These are phyloP conservation scores for Indicator maculatus DNA, from an alignment of 2,113 vertebrate species.

Conservation along the genomic window DNA sequence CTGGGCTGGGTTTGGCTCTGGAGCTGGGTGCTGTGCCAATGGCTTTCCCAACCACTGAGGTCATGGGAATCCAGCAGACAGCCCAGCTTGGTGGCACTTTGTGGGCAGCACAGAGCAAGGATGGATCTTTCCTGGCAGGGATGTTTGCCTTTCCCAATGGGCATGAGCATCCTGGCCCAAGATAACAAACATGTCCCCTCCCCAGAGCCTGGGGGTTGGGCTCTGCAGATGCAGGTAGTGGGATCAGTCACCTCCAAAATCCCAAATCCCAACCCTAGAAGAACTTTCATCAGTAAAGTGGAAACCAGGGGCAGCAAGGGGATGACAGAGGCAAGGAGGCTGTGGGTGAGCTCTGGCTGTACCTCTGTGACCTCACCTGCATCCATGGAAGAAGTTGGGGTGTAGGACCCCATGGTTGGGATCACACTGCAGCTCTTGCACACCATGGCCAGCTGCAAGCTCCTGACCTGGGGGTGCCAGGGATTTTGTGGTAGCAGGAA, in stretches of 20 bases:
- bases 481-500: not conserved
- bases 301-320: not conserved
- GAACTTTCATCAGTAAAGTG: not conserved
- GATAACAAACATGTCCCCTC: not conserved
- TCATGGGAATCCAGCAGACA: not conserved
- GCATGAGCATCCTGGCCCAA: not conserved
- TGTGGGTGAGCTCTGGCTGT: no score
- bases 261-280: not conserved
- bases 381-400: not conserved
- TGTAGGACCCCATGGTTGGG: no score
- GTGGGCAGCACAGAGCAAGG: not conserved
- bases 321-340: not conserved
- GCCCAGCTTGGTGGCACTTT: not conserved
- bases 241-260: not conserved
- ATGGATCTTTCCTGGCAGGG: not conserved
- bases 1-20: not conserved
- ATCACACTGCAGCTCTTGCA: no score
- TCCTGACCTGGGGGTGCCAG: not conserved
- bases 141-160: not conserved
- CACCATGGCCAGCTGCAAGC: not conserved
- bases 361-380: no score
- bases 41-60: conserved; percentile 51
- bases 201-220: rapidly evolving
- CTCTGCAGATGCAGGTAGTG: not conserved
- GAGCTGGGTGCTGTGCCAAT: conserved; percentile 58